Percentiles rank a stretch among this genome's conserved stretches.
Evolutionary conservation across 2,888 invertebrate species (phyloP).

Genomic region (Pammene fasciana): DNA sequence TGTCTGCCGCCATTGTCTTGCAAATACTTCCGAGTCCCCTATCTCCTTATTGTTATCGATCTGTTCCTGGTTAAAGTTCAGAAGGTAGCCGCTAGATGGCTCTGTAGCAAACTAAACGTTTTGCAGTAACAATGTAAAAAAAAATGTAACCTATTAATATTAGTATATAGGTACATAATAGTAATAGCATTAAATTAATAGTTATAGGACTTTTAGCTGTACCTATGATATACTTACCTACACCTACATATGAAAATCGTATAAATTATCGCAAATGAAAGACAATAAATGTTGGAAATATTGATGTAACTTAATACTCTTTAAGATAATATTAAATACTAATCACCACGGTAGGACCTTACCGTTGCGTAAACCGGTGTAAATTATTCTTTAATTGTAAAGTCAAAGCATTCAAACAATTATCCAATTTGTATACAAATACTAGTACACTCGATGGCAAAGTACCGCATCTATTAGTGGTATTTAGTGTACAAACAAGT

Average conservation of each 20-base stretch:
- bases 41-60: slow-evolving; percentile 50
- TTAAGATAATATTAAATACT: too few relatives aligned
- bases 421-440: background rate
- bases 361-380: too few relatives aligned
- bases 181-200: too few relatives aligned
- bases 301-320: too few relatives aligned
- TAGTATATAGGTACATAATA: too few relatives aligned
- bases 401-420: background rate
- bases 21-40: slow-evolving; percentile 68
- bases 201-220: too few relatives aligned
- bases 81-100: slow-evolving; percentile 61
- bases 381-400: background rate
- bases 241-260: too few relatives aligned
- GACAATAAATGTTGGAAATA: too few relatives aligned
- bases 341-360: too few relatives aligned
- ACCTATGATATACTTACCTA: too few relatives aligned
- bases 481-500: slow-evolving; percentile 29
- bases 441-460: background rate
- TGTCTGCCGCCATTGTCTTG: slow-evolving; percentile 73
- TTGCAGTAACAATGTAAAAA: background rate
- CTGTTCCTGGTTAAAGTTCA: slow-evolving; percentile 56
- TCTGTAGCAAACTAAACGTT: slow-evolving; percentile 43
- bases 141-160: too few relatives aligned
- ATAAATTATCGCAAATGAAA: too few relatives aligned
- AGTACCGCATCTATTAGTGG: background rate